Percentiles rank a stretch among this genome's conserved stretches.
Evolutionary conservation across 2,113 vertebrate species (phyloP).

Genomic region (Okapia johnstoni): DNA sequence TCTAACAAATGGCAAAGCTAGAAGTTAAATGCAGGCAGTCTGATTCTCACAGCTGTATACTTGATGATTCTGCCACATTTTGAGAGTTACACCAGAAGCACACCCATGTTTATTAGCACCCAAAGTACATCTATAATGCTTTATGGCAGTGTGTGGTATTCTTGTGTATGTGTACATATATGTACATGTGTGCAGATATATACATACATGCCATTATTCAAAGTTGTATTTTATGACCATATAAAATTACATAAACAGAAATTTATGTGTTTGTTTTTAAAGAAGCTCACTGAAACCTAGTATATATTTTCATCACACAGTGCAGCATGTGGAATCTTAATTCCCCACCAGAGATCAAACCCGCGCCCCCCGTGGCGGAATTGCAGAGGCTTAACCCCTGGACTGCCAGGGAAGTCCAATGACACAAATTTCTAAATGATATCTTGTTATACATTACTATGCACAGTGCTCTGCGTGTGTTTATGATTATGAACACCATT

Average conservation of each 20-base stretch:
- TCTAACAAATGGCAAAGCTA: not conserved
- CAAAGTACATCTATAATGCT: not conserved
- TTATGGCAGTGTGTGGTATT: not conserved
- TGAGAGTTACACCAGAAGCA: not conserved
- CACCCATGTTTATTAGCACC: not conserved
- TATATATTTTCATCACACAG: not conserved
- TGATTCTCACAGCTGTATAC: not conserved
- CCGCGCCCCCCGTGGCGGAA: rapidly evolving
- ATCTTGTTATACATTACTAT: not conserved
- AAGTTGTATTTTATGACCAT: not conserved
- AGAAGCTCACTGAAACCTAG: not conserved
- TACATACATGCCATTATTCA: not conserved
- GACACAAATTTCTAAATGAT: not conserved
- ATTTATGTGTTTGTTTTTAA: not conserved
- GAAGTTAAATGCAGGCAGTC: not conserved
- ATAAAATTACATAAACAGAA: not conserved
- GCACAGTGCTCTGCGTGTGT: not conserved
- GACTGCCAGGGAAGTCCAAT: not conserved
- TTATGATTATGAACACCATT: not conserved
- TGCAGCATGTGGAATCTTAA: not conserved
- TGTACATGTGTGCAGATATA: not conserved
- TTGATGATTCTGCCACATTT: not conserved
- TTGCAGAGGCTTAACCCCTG: not conserved
- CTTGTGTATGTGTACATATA: not conserved
- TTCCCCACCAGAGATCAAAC: not conserved